phyloP scores from a whole-genome alignment of 2,888 invertebrate genomes.

The Troglohyphantes excavatus region DNA sequence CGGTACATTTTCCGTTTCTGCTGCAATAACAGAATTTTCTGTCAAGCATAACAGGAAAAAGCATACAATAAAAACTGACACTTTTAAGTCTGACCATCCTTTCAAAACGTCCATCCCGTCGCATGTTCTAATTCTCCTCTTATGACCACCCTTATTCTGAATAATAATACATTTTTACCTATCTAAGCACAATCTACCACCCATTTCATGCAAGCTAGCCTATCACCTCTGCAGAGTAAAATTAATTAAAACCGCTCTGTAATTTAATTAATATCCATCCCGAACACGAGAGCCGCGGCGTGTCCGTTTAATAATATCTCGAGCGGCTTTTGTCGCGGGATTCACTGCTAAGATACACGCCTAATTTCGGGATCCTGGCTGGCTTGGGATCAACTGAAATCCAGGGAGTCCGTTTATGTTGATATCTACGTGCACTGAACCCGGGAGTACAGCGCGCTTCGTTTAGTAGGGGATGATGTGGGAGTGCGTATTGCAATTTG shows the following conservation, averaged over 20 bases:
- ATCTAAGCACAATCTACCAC: constrained; percentile 29
- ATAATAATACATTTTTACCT: constrained; percentile 48
- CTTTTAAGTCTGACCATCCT: too few relatives aligned
- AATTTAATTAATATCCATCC: constrained; percentile 63
- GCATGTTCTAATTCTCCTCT: constrained; percentile 21
- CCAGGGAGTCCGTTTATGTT: constrained; percentile 35
- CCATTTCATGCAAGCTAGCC: constrained; percentile 14
- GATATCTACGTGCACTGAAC: constrained; percentile 47
- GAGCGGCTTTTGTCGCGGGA: constrained; percentile 49
- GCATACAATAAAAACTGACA: too few relatives aligned
- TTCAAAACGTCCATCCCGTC: too few relatives aligned
- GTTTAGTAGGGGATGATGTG: constrained; percentile 26
- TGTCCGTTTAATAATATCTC: constrained; percentile 52
- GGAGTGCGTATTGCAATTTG: background rate
- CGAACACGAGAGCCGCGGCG: background rate
- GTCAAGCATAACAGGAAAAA: too few relatives aligned
- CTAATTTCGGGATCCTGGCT: constrained; percentile 23
- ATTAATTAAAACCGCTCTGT: constrained; percentile 61
- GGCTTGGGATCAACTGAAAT: constrained; percentile 43
- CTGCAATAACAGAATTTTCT: too few relatives aligned
- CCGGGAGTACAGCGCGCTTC: constrained; percentile 16
- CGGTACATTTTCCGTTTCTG: too few relatives aligned
- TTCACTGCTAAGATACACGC: constrained; percentile 49
- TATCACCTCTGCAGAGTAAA: constrained; percentile 40
- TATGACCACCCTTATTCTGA: background rate